Conservation (phyloP, 2,113 vertebrate genomes). For the Drymodes brunneopygia region DNA sequence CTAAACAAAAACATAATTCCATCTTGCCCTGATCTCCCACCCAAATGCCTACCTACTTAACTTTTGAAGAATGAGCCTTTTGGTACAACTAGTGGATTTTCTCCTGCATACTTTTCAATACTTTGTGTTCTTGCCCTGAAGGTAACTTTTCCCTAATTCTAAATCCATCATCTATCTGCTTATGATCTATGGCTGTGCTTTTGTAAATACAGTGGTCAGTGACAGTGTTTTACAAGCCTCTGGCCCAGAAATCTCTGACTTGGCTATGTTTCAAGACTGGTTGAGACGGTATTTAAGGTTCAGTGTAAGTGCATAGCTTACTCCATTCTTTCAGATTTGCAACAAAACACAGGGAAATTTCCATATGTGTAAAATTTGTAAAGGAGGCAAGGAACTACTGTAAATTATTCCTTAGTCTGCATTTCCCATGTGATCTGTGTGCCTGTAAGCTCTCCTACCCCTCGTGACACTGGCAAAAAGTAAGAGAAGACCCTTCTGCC, state of each 20-base stretch:
- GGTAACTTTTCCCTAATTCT: not conserved
- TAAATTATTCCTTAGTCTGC: not conserved
- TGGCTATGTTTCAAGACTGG: not conserved
- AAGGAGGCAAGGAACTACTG: not conserved
- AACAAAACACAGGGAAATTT: not conserved
- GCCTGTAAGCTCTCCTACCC: not conserved
- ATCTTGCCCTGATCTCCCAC: fast-evolving
- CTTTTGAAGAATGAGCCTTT: not conserved
- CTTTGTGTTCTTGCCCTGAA: not conserved
- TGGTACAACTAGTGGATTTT: not conserved
- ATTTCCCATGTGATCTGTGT: not conserved
- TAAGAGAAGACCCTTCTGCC: not conserved
- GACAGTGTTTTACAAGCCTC: not conserved
- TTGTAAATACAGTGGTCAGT: not conserved
- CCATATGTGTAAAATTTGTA: not conserved
- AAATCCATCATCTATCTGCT: not conserved
- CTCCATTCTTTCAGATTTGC: not conserved
- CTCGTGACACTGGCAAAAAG: not conserved
- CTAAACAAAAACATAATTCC: not conserved
- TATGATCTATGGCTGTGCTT: not conserved
- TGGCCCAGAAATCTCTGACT: not conserved
- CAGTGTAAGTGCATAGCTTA: not conserved
- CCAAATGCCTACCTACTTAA: not conserved
- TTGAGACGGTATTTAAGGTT: not conserved
- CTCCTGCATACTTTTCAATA: not conserved